These are phyloP conservation scores for Diabrotica virgifera DNA, from an alignment of 1,140 invertebrate species.

Conservation along the genomic window DNA sequence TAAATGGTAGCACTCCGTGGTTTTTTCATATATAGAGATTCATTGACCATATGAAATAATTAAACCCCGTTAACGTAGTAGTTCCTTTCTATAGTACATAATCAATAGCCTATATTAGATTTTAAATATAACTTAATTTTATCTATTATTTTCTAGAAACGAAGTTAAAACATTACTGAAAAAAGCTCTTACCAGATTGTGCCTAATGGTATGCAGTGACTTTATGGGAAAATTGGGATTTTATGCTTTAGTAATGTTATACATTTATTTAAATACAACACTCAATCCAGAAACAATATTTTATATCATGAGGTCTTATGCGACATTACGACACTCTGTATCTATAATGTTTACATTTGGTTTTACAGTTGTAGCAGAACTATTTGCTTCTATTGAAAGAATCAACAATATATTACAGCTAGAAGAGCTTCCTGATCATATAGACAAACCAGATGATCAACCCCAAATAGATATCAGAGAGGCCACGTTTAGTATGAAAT, in stretches of 20 bases:
- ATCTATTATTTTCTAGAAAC: constrained; percentile 20
- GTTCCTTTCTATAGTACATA: no score
- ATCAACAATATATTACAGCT: constrained; percentile 31
- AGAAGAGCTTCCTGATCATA: constrained; percentile 28
- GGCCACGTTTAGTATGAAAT: constrained; percentile 17
- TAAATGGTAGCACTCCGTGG: no score
- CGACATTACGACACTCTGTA: constrained; percentile 19
- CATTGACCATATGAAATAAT: no score
- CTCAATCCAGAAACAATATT: constrained; percentile 29
- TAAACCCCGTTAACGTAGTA: no score
- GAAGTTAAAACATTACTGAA: constrained; percentile 27
- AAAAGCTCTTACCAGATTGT: constrained; percentile 11
- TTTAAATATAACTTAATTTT: not conserved
- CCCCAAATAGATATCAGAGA: constrained; percentile 20
- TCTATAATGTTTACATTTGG: constrained; percentile 24
- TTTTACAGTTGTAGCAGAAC: constrained; percentile 57
- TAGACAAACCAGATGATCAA: constrained; percentile 19
- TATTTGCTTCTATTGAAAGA: constrained; percentile 29
- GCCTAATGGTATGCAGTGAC: constrained; percentile 19
- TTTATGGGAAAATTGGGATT: constrained; percentile 27
- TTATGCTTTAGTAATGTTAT: constrained; percentile 29
- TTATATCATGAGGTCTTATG: constrained; percentile 27
- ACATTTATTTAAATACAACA: constrained; percentile 19
- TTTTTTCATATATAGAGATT: no score
- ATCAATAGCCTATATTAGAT: no score